Base-by-base conservation (phyloP, 2,888 invertebrate species). In the Synergus gifuensis region DNA sequence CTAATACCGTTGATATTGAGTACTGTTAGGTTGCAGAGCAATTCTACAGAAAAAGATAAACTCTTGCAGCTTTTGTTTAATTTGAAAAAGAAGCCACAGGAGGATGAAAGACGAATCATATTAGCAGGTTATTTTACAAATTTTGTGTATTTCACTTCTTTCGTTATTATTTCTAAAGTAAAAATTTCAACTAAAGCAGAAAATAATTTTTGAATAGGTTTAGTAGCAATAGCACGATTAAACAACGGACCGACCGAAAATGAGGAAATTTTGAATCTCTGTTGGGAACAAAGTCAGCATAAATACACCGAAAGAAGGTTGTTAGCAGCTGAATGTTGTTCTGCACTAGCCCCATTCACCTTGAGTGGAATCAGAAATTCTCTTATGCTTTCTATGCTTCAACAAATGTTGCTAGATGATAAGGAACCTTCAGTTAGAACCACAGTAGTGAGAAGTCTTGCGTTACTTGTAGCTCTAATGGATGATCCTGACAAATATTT, bases 201-300 rank as follows among this genome's bases (percentile, higher is more conserved):
- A 60, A 58, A 64, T 49, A 66, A 22, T 63, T 60, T 54, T 76
- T 36, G 1, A 62, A 42, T 67, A 93, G 94, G 93, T 78, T 91
- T 94, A 76, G 88, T 93, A 44, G 91, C 91, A 14, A 92, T 94
- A 82, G 93, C 93, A 9, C 93, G 92, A 87, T 90, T 92, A 76
- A 92, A 93, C 44, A 92, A 92, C n/a, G 92, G 91, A 58, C 92
- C 93, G 28, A 88, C 94, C 76, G 93, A 95, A n/a, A 94, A 95
- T 87, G 94, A 94, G 81, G 95, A 96, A 90, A 93, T 96, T 78
- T 91, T 96, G 67, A 95, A 95, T 0, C 94, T 95, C 84, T 95
- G 95, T 89, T 96, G 96, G 96, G 95, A 96, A 87, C 95, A 95
- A 92, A 94, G 96, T 84, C 94, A 93, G 77, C 95, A 96, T 88